Evolutionary conservation across 1,140 invertebrate species (phyloP).

Genomic region (Callitettix versicolor): DNA sequence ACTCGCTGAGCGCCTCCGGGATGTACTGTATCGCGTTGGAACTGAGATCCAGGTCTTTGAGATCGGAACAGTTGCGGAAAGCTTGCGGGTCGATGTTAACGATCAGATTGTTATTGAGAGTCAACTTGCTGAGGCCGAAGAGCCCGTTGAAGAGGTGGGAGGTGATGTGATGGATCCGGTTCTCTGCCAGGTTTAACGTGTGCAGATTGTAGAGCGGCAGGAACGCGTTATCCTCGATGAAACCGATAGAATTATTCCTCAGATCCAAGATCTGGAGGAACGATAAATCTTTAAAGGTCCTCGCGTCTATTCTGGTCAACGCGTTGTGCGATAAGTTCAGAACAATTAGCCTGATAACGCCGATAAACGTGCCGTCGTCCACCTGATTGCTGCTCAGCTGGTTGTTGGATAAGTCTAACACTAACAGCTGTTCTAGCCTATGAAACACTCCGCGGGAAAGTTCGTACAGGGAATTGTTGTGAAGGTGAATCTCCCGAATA

Average conservation of each 20-base stretch:
- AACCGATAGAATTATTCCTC: constrained; percentile 75
- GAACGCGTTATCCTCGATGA: constrained; percentile 79
- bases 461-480: constrained; percentile 68
- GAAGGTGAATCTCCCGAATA: constrained; percentile 70
- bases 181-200: constrained; percentile 74
- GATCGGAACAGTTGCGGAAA: constrained; percentile 80
- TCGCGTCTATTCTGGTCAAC: constrained; percentile 66
- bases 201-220: constrained; percentile 76
- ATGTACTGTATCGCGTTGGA: constrained; percentile 71
- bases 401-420: constrained; percentile 80
- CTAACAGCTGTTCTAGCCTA: constrained; percentile 66
- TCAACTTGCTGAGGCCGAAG: constrained; percentile 71
- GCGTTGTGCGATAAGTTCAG: constrained; percentile 77
- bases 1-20: constrained; percentile 68
- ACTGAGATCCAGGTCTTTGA: constrained; percentile 83
- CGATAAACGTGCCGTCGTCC: constrained; percentile 70
- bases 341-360: constrained; percentile 70
- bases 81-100: constrained; percentile 67
- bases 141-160: constrained; percentile 73
- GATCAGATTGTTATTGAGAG: constrained; percentile 73
- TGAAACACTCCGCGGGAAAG: constrained; percentile 72
- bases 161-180: constrained; percentile 68
- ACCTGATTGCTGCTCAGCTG: constrained; percentile 70
- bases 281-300: constrained; percentile 78
- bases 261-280: constrained; percentile 79